Evolutionary conservation across 2,888 invertebrate genomes (phyloP).

Genomic region (Leptinotarsa haldemani): DNA sequence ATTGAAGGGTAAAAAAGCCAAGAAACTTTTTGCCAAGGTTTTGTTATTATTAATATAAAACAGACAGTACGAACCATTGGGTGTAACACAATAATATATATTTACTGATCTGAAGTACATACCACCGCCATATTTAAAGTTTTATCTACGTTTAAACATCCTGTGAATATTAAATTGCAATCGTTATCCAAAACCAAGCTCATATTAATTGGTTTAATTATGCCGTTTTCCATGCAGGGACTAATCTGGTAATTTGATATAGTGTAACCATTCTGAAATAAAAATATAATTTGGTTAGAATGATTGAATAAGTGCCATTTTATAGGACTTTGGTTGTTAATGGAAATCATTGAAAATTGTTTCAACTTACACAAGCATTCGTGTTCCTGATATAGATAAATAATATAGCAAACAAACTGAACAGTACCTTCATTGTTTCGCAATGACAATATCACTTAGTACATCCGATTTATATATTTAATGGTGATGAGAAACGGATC

Average conservation of each 20-base stretch:
- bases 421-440: neutral
- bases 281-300: too few species aligned
- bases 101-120: neutral
- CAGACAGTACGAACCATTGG: too few species aligned
- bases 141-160: neutral
- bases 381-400: neutral
- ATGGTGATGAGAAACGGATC: slow-evolving; percentile 3
- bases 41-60: too few species aligned
- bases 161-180: slow-evolving; percentile 1
- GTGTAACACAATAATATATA: too few species aligned
- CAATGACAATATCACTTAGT: neutral
- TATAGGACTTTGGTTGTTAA: neutral
- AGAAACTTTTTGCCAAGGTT: too few species aligned
- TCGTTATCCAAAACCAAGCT: neutral
- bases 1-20: too few species aligned
- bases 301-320: too few species aligned
- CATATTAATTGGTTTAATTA: neutral
- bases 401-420: neutral
- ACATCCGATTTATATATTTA: neutral
- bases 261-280: slow-evolving; percentile 7
- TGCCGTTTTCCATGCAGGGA: neutral
- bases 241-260: neutral
- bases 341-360: neutral
- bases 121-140: neutral
- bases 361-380: slow-evolving; percentile 1